Percentiles rank a stretch among this genome's conserved stretches.
These are phyloP conservation scores for Sarcophaga subvicina DNA, from an alignment of 2,888 invertebrate genomes.

Conservation along the genomic window DNA sequence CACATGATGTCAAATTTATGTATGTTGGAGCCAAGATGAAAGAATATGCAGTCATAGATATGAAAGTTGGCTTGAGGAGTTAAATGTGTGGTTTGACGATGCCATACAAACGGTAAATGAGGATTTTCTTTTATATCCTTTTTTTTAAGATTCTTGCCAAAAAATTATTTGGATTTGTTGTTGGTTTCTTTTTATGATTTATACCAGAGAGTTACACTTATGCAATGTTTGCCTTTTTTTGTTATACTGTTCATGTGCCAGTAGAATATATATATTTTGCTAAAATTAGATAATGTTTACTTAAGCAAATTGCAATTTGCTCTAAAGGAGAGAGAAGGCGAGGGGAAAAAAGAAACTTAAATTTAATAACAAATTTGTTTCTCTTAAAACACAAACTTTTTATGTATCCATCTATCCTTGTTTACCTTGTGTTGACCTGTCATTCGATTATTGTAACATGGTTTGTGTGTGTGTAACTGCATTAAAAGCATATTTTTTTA, in stretches of 20 bases:
- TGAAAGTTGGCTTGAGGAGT: neutral
- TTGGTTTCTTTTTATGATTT: conserved; percentile 36
- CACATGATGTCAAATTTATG: neutral
- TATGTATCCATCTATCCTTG: neutral
- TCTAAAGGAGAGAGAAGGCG: neutral
- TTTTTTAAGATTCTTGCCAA: conserved; percentile 1
- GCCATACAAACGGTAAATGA: neutral
- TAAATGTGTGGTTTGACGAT: neutral
- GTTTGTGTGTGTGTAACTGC: neutral
- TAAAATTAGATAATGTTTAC: conserved; percentile 13
- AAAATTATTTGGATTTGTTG: conserved; percentile 28
- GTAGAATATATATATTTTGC: neutral
- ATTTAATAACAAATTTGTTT: too few species aligned
- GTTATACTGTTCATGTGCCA: neutral
- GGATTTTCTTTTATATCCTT: neutral
- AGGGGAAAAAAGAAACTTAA: too few species aligned
- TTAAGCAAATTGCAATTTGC: neutral
- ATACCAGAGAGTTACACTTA: neutral
- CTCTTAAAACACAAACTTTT: too few species aligned
- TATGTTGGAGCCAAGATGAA: neutral
- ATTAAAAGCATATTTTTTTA: conserved; percentile 8
- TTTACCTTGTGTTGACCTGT: neutral
- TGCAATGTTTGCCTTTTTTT: neutral
- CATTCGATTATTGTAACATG: neutral
- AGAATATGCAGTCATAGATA: neutral